Base-by-base conservation (phyloP, 2,113 vertebrate species). In the Piprites chloris region DNA sequence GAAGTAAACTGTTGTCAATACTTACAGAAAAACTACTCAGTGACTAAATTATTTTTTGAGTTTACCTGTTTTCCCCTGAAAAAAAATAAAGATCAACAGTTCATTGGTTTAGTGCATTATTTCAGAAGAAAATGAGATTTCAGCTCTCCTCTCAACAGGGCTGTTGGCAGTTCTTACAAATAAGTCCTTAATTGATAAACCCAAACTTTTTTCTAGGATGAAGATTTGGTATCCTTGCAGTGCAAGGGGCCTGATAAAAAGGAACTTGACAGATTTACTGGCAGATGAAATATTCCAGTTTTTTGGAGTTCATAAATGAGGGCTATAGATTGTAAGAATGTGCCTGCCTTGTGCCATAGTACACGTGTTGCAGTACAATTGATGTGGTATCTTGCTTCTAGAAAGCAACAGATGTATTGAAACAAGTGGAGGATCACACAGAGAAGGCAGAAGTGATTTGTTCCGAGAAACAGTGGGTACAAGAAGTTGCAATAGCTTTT, bases 11-110 rank as follows among this genome's bases (percentile, higher is more conserved):
- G 28, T 71, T 81, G 32, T 24, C 56, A 65, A 68, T 90, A 66
- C 33, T 58, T 82, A 33, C 0, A 74, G 68, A 88, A 74, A 77
- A 84, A 73, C 5, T 73, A 73, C 26, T 81, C 37, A 56, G 23
- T 83, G 46, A 82, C 73, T 95, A 95, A 95, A 71, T 91, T 96
- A 90, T 93, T 97, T 83, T 89, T 67, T 89, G 35, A 73, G 37
- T 89, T 87, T 49, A 76, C 35, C 37, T 73, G 24, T 23, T 72
- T 91, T 93, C 65, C 20, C 16, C 66, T 94, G 32, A 5, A 69
- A 71, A 56, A 93, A 83, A 93, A 42, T 44, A 86, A 94, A 94
- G 20, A 28, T 72, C 58, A 91, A 61, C 32, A 52, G 23, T 44
- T 84, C 24, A 58, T 35, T 67, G 49, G 16, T 77, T 76, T 85